Evolutionary conservation across 2,797 vertebrate genomes (phyloP).

Genomic region (Sarcophilus harrisii): DNA sequence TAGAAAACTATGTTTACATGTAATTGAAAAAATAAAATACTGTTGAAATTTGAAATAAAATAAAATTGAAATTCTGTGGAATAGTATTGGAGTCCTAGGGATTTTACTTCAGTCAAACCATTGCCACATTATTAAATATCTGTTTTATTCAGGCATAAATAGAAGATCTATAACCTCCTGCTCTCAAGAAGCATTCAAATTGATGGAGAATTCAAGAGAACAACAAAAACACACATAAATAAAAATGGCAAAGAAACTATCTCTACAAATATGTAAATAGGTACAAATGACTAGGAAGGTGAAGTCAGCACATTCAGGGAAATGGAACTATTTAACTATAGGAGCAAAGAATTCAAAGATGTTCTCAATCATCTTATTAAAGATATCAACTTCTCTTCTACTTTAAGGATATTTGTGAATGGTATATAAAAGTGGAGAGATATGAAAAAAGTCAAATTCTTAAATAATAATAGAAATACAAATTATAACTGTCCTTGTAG

Average conservation of each 20-base stretch:
- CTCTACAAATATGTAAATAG: neutral
- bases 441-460: neutral
- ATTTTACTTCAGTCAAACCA: neutral
- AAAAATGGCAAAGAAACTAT: neutral
- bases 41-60: too few species aligned
- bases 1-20: too few species aligned
- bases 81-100: neutral
- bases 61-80: neutral
- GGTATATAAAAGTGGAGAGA: neutral
- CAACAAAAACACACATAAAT: neutral
- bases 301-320: neutral
- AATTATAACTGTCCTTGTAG: neutral
- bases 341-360: neutral
- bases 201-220: neutral
- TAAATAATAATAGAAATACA: neutral
- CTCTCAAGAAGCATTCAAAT: neutral
- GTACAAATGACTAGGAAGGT: neutral
- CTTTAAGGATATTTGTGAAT: neutral
- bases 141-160: neutral
- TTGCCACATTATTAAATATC: neutral
- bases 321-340: neutral
- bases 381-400: neutral
- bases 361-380: neutral
- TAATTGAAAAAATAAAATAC: too few species aligned
- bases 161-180: neutral